Evolutionary conservation across 2,888 invertebrate species (phyloP).

Genomic region (Blastobasis adustella): DNA sequence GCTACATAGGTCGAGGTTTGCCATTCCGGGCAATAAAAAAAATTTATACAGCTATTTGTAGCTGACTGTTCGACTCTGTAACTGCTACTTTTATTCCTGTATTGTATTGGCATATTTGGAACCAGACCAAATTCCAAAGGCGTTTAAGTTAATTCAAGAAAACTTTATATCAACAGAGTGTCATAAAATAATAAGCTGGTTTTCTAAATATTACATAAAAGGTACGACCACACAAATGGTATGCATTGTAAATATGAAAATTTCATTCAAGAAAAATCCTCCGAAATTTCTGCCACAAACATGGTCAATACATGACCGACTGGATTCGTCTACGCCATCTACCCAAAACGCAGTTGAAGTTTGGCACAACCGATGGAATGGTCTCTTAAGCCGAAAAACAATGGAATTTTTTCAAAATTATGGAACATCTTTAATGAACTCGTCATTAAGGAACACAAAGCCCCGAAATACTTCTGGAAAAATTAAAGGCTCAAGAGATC

Average conservation of each 20-base stretch:
- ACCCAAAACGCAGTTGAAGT: conserved; percentile 11
- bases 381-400: conserved; percentile 6
- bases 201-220: conserved; percentile 2
- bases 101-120: no score
- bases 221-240: background rate
- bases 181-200: conserved; percentile 4
- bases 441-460: conserved; percentile 10
- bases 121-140: no score
- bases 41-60: no score
- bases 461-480: conserved; percentile 1
- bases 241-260: conserved; percentile 1
- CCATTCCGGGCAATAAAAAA: no score
- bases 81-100: no score
- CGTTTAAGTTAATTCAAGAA: no score
- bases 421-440: no score
- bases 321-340: conserved; percentile 5
- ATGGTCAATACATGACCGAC: conserved; percentile 6
- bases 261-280: background rate
- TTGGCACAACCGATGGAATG: conserved; percentile 10
- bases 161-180: no score
- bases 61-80: no score
- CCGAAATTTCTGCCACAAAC: conserved; percentile 6
- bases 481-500: background rate
- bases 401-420: conserved; percentile 1
- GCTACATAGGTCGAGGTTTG: no score